Percentiles rank a stretch among this genome's conserved stretches.
Evolutionary conservation across 1,140 invertebrate genomes (phyloP).

Genomic region (Panagrolaimus sp.): DNA sequence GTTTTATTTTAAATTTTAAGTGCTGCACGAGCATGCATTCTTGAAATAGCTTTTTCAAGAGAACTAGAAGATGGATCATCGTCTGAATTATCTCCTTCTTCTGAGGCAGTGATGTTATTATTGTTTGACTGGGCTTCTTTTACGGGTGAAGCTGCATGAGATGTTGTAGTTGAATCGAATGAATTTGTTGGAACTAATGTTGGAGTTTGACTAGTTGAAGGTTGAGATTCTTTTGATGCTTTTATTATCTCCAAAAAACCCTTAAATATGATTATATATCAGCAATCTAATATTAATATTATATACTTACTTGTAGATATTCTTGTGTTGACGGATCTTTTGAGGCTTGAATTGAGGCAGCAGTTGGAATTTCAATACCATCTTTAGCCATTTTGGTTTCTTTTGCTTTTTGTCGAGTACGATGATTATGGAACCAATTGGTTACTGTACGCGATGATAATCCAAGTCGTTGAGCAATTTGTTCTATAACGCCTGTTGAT

Average conservation of each 20-base stretch:
- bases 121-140: not conserved
- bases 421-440: slow-evolving; percentile 99
- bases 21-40: slow-evolving; percentile 8
- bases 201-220: not conserved
- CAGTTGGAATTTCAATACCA: not conserved
- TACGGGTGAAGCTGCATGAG: not conserved
- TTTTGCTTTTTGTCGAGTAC: slow-evolving; percentile 81
- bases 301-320: not conserved
- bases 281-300: too few species aligned
- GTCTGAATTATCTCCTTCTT: not conserved
- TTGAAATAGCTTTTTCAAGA: slow-evolving; percentile 3
- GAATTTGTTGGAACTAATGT: not conserved
- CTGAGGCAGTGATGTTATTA: not conserved
- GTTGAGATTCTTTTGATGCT: not conserved
- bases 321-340: not conserved
- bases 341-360: not conserved
- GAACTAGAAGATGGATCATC: slow-evolving; percentile 7
- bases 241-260: slow-evolving; percentile 2
- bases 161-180: not conserved
- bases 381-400: slow-evolving; percentile 3
- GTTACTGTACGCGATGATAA: slow-evolving; percentile 91
- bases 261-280: too few species aligned
- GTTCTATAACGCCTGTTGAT: slow-evolving; percentile 86
- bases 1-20: slow-evolving; percentile 5
- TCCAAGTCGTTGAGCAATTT: slow-evolving; percentile 79